Percentiles rank a stretch among this genome's conserved stretches.
Evolutionary conservation across 2,797 vertebrate genomes (phyloP).

Genomic region (Halcyon badia): DNA sequence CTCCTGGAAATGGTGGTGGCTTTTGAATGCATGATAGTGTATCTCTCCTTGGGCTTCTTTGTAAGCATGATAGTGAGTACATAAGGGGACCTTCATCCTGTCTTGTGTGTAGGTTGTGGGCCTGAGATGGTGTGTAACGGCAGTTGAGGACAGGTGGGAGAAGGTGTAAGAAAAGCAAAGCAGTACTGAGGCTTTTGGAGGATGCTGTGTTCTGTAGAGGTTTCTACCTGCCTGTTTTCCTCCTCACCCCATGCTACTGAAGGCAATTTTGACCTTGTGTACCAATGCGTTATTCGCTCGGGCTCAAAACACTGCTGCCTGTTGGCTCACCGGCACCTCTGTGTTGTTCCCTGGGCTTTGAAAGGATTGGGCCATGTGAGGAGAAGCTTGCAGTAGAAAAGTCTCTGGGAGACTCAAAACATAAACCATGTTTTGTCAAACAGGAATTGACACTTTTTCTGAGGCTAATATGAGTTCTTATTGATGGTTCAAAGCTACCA

Average conservation of each 20-base stretch:
- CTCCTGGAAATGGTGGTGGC: background rate
- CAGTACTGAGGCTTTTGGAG: background rate
- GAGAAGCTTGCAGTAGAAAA: constrained; percentile 23
- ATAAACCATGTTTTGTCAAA: constrained; percentile 58
- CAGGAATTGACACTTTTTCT: constrained; percentile 18
- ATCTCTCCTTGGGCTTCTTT: background rate
- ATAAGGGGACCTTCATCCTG: background rate
- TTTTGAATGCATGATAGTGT: background rate
- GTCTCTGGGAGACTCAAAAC: constrained; percentile 43
- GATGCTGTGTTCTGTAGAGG: background rate
- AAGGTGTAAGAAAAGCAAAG: background rate
- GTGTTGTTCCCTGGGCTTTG: background rate
- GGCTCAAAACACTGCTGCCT: background rate
- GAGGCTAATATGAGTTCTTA: constrained; percentile 48
- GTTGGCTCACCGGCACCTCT: background rate
- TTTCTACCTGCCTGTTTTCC: background rate
- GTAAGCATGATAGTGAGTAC: background rate
- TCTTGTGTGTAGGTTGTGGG: background rate
- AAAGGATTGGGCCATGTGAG: constrained; percentile 43
- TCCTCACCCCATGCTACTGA: background rate
- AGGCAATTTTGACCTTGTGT: background rate
- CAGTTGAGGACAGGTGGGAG: background rate
- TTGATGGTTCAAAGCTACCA: constrained; percentile 46
- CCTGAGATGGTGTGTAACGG: background rate
- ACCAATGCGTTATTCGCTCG: background rate